phyloP scores from a whole-genome alignment of 2,888 invertebrate species.

The Caenorhabditis becei region DNA sequence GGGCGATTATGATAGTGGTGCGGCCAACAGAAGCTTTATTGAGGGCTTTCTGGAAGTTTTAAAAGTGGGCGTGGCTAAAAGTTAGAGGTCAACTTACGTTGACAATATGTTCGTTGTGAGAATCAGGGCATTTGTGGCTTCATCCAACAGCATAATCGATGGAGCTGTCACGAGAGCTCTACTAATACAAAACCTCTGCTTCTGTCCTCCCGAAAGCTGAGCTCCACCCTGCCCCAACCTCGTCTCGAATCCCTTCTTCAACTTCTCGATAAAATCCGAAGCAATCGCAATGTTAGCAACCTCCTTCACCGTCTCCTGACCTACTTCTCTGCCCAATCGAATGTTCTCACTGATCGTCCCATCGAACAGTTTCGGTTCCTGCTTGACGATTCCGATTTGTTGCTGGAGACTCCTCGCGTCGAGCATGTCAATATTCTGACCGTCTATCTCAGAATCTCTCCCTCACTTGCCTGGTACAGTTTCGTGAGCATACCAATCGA shows the following conservation, averaged over 20 bases:
- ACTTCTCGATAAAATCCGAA: constrained; percentile 72
- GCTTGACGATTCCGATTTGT: constrained; percentile 73
- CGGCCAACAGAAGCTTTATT: constrained; percentile 67
- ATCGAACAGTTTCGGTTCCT: constrained; percentile 74
- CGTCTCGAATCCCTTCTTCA: constrained; percentile 76
- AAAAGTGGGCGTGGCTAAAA: not conserved
- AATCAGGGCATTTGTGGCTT: constrained; percentile 83
- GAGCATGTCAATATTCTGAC: constrained; percentile 59
- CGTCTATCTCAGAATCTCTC: constrained; percentile 68
- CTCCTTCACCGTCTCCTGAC: constrained; percentile 43
- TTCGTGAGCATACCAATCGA: constrained; percentile 69
- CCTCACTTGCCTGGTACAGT: constrained; percentile 63
- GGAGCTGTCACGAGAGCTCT: constrained; percentile 82
- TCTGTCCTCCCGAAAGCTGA: constrained; percentile 82
- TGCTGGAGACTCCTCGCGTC: constrained; percentile 56
- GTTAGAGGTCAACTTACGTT: constrained; percentile 55
- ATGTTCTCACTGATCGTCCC: constrained; percentile 73
- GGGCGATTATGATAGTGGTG: constrained; percentile 73
- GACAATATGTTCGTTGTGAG: constrained; percentile 82
- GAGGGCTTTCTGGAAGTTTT: constrained; percentile 65
- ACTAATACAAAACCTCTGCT: constrained; percentile 82
- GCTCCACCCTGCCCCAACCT: constrained; percentile 82
- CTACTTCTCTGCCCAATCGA: constrained; percentile 62
- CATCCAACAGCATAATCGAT: constrained; percentile 82
- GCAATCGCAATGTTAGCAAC: constrained; percentile 73